These are phyloP conservation scores for Indri indri DNA, from an alignment of 2,113 vertebrate genomes.

Conservation along the genomic window DNA sequence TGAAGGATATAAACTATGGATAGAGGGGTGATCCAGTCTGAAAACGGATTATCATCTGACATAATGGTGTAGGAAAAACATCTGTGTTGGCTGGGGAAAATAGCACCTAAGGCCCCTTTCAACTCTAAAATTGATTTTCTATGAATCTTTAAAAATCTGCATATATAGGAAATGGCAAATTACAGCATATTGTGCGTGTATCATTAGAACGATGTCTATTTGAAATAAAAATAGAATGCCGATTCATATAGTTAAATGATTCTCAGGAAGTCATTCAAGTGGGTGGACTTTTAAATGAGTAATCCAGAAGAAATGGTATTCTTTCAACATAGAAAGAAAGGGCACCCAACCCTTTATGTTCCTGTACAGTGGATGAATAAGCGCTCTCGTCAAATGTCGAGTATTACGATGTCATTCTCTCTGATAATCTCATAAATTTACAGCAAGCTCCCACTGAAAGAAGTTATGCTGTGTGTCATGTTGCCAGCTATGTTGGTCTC, in stretches of 20 bases:
- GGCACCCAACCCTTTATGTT: no score
- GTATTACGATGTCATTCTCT: background rate
- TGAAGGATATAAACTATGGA: background rate
- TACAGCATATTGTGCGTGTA: background rate
- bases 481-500: background rate
- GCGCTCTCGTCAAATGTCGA: background rate
- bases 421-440: background rate
- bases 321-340: background rate
- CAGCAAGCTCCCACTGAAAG: background rate
- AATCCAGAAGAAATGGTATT: background rate
- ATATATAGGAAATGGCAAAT: background rate
- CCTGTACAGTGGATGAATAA: no score
- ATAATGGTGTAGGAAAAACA: background rate
- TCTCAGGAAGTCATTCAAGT: background rate
- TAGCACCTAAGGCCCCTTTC: background rate
- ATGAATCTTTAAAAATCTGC: background rate
- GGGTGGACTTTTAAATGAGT: background rate
- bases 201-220: background rate
- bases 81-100: fast-evolving
- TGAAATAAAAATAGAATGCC: background rate
- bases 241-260: background rate
- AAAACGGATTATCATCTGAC: background rate
- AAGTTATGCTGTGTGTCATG: background rate
- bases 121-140: background rate
- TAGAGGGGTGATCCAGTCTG: background rate